These are phyloP conservation scores for Diadema setosum DNA, from an alignment of 35 echinoderm and acorn worm genomes.

Conservation along the genomic window DNA sequence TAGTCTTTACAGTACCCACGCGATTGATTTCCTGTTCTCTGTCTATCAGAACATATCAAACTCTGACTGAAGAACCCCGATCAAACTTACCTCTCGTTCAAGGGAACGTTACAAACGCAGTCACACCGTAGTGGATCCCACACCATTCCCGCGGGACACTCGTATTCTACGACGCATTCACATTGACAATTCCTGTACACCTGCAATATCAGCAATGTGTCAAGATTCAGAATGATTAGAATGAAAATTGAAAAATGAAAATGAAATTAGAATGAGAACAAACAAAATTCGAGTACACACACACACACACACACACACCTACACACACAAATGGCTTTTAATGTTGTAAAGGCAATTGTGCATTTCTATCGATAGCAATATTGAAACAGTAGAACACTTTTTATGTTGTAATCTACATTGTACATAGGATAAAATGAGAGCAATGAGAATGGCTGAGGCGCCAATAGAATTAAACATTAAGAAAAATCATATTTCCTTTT, in stretches of 20 bases:
- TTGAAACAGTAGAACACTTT: too few species aligned
- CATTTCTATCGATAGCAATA: too few species aligned
- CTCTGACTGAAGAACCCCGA: too few species aligned
- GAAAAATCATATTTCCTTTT: too few species aligned
- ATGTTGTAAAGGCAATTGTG: neutral
- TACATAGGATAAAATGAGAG: too few species aligned
- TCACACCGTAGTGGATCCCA: conserved; percentile 52
- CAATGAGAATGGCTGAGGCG: too few species aligned
- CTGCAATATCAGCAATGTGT: neutral
- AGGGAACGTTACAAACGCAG: conserved; percentile 24
- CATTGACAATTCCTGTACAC: conserved; percentile 52
- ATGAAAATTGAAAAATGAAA: neutral
- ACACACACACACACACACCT: neutral
- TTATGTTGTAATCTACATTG: too few species aligned
- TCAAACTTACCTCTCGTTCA: conserved; percentile 39
- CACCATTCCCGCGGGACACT: conserved; percentile 20
- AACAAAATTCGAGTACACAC: neutral
- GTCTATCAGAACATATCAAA: too few species aligned
- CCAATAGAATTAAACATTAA: too few species aligned
- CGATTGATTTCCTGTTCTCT: neutral
- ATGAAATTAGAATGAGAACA: neutral
- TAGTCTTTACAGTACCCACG: neutral
- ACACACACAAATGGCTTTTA: neutral
- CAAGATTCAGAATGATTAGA: neutral
- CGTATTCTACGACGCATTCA: neutral